A percentile compares a stretch with the other conserved stretches of the same genome.
Evolutionary conservation across 2,113 vertebrate species (phyloP).

Genomic region (Platysteira castanea): DNA sequence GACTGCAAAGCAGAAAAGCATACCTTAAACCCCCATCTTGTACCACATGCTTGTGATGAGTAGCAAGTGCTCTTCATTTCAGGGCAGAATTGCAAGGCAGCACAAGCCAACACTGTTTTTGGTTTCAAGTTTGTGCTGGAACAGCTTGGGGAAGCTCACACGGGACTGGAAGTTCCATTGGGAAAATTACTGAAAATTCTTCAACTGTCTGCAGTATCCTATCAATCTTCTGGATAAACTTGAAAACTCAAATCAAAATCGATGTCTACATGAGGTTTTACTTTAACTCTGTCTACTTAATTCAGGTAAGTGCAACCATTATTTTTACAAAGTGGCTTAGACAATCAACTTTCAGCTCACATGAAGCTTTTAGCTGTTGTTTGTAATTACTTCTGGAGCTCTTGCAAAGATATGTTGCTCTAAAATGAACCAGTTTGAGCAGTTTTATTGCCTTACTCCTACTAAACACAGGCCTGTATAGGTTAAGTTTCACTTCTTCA

Average conservation of each 20-base stretch:
- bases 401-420: background rate
- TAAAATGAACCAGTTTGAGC: background rate
- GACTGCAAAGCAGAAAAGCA: background rate
- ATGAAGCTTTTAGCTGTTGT: background rate
- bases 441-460: background rate
- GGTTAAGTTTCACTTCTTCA: background rate
- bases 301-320: background rate
- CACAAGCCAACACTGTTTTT: background rate
- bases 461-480: background rate
- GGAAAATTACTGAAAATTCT: background rate
- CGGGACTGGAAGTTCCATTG: fast-evolving
- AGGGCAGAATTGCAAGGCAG: background rate
- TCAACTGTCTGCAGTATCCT: background rate
- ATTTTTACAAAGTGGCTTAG: background rate
- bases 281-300: background rate
- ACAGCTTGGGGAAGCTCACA: background rate
- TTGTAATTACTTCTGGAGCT: background rate
- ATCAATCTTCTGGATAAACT: background rate
- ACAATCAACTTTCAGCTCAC: background rate
- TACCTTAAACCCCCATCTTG: background rate
- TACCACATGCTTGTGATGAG: background rate
- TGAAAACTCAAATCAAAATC: background rate
- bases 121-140: background rate
- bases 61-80: background rate
- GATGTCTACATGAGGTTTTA: background rate